These are phyloP conservation scores for Characodon lateralis DNA, from an alignment of 2,797 vertebrate genomes.

Conservation along the genomic window DNA sequence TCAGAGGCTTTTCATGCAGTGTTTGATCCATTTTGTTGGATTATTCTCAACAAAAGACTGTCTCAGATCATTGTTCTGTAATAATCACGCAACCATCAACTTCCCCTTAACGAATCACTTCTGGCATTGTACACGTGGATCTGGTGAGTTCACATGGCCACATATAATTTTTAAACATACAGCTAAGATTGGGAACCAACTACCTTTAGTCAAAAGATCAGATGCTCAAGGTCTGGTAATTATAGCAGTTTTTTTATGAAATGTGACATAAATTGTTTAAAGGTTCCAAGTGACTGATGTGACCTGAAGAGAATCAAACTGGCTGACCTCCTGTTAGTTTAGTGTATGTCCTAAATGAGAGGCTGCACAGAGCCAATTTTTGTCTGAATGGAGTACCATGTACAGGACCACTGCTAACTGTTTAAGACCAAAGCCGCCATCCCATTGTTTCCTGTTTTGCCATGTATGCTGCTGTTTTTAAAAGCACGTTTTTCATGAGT, in stretches of 20 bases:
- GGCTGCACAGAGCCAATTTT: background rate
- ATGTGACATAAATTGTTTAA: background rate
- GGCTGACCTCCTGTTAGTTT: background rate
- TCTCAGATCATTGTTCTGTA: constrained; percentile 7
- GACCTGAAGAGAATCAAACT: background rate
- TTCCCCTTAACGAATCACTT: background rate
- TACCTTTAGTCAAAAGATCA: background rate
- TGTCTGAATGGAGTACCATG: background rate
- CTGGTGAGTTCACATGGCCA: background rate
- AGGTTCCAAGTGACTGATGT: background rate
- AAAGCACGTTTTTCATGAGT: background rate
- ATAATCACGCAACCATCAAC: background rate
- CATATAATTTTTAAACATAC: background rate
- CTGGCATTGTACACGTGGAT: background rate
- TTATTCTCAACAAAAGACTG: background rate
- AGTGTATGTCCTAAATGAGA: background rate
- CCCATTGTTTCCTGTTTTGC: background rate
- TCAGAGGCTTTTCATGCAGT: constrained; percentile 30
- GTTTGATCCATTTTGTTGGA: constrained; percentile 52
- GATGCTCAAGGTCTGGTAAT: background rate
- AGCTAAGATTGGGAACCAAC: background rate
- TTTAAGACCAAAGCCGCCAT: background rate
- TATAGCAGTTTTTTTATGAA: background rate
- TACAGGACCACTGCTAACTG: background rate
- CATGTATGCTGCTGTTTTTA: no score